Base-by-base conservation (phyloP, 2,113 vertebrate species). In the Otolemur garnettii region DNA sequence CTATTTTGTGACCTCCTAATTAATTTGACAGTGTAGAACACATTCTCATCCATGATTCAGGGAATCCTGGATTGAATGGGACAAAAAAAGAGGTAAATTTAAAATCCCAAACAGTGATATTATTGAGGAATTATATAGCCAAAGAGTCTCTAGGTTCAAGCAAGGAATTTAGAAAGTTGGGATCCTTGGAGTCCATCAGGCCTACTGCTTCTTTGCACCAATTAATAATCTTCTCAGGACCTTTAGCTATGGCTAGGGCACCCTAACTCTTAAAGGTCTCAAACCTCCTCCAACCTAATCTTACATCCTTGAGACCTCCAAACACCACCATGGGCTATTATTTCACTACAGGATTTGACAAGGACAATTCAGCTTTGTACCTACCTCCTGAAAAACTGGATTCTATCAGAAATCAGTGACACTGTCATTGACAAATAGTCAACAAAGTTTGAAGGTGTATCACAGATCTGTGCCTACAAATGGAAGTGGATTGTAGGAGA, bases 321-420 rank as follows among this genome's bases (percentile, higher is more conserved):
- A 5, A 5, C 9, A 42, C n/a, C 53, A 28, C 4, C 28, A 26
- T 50, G 28, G 35, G n/a, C 11, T 55, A 10, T 57, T 95, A 45
- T 91, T 88, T 91, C 28, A 59, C n/a, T 53, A 82, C 38, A 71
- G 9, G 0, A 62, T 77, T 91, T 93, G 53, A 77, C 21, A 78
- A 22, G 14, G 4, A 57, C 26, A 42, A 82, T 28, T 91, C 19
- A 64, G 42, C 57, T 87, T 22, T 95, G 7, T 83, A 53, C 7
- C n/a, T 80, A 53, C 5, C 88, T 60, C 38, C 14, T 4, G 11
- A 88, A 87, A 81, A 90, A 50, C 28, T 69, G 19, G 33, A 0
- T 77, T 95, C 59, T 93, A 21, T 45, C 81, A 69, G 71, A 84
- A 92, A 92, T 80, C 85, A 77, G n/a, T n/a, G 35, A 50, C 4